Evolutionary conservation across 2,113 vertebrate species (phyloP), one percentile per base, ranked within the genome.

Genomic region (Ariopsis seemanni): DNA sequence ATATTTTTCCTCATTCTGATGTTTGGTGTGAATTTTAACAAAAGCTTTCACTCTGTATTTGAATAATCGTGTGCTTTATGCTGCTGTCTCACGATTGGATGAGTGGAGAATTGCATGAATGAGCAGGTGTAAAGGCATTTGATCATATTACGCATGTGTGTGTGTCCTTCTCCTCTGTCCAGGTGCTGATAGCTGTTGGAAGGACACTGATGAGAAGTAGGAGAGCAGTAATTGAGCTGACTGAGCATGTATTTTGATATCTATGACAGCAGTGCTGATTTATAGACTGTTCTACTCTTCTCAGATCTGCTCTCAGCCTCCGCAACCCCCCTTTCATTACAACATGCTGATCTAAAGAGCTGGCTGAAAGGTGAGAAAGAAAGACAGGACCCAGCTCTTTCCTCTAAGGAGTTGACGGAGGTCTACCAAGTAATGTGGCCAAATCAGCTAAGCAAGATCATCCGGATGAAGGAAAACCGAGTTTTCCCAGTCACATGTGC

Each of bases 161-260:
- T 12, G 83, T 79, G 62, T 83, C 22, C 62, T 52, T 27, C 65
- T 22, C 1, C 30, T 57, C 55, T 80, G 55, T 58, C 78, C 63
- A 94, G 92, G 93, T 94, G 94, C 91, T 94, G 94, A 95, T 69
- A 91, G 93, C 88, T 71, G 87, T 89, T 93, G 92, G 92, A 94
- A 93, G 93, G 93, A 90, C 93, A 93, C 48, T 87, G 92, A 94
- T 93, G 93, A 90, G 52, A 89, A 92, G 92, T 91, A 94, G 94
- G 95, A 94, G 91, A 91, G 92, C 92, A 4, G 80, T 95, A 95
- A 95, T 95, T 94, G 94, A 94, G 90, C 92, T 94, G 93, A 94
- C 94, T 94, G 93, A 91, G 78, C 93, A 77, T 92, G 93, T 94
- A 94, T 95, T 95, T 91, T 91, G 93, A 93, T 88, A 91, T 90